These are phyloP conservation scores for Sarcoramphus papa DNA, from an alignment of 2,797 vertebrate genomes.

Conservation along the genomic window DNA sequence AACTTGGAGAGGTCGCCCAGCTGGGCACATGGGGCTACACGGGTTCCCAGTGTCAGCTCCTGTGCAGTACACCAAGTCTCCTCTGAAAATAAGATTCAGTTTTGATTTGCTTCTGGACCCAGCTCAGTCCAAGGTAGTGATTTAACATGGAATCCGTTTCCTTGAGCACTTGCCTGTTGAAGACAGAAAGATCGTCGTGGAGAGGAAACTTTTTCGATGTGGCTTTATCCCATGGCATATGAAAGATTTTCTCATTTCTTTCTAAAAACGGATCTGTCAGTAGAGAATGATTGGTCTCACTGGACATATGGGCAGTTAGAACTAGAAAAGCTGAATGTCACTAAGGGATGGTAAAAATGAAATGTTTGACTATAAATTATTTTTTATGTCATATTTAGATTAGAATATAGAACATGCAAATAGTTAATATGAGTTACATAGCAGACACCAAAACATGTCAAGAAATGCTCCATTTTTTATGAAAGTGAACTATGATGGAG, in stretches of 20 bases:
- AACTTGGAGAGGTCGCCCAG: neutral
- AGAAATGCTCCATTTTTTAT: neutral
- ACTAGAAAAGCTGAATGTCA: slow-evolving; percentile 24
- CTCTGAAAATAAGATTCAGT: neutral
- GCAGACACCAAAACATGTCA: neutral
- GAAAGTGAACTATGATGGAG: neutral
- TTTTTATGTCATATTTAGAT: slow-evolving; percentile 35
- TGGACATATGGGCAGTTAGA: slow-evolving; percentile 37
- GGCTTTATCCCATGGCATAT: neutral
- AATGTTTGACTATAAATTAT: slow-evolving; percentile 5
- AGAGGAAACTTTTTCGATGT: neutral
- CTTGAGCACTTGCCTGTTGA: neutral
- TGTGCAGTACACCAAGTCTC: neutral
- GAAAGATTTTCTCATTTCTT: slow-evolving; percentile 34
- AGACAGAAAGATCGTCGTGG: neutral
- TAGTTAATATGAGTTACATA: neutral
- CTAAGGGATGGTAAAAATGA: slow-evolving; percentile 9
- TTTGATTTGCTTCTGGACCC: neutral
- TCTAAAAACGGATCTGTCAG: slow-evolving; percentile 33
- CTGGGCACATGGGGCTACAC: neutral
- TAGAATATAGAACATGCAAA: neutral
- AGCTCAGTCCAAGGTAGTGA: neutral
- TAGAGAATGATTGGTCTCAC: slow-evolving; percentile 13
- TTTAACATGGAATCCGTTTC: neutral
- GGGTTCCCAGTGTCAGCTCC: neutral